Evolutionary conservation across 2,113 vertebrate genomes (phyloP).

Genomic region (Rhombomys opimus): DNA sequence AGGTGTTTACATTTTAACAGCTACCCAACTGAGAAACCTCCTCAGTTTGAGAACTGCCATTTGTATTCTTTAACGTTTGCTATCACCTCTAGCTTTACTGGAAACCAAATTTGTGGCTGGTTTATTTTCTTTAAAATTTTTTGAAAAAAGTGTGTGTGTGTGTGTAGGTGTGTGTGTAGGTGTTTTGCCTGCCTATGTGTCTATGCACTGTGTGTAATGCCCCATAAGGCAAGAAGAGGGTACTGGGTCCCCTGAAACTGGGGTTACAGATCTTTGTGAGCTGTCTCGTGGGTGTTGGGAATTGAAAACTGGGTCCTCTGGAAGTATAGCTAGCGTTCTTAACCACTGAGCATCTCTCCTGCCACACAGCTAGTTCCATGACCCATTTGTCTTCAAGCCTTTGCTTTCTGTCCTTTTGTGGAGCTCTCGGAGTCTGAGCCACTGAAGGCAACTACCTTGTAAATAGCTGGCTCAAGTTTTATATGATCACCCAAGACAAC

Average conservation of each 20-base stretch:
- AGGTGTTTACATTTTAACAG: neutral
- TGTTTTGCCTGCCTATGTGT: neutral
- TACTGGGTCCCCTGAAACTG: neutral
- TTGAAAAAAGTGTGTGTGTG: neutral
- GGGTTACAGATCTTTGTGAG: neutral
- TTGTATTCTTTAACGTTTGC: constrained; percentile 31
- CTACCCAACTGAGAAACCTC: neutral
- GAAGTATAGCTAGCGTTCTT: neutral
- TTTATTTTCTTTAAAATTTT: constrained; percentile 2
- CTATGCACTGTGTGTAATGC: neutral
- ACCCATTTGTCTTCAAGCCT: neutral
- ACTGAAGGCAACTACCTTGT: constrained; percentile 35
- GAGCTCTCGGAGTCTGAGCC: neutral
- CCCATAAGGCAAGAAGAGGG: neutral
- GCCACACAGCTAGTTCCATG: neutral
- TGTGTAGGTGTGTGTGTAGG: neutral
- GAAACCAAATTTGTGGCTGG: constrained; percentile 5
- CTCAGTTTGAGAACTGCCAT: neutral
- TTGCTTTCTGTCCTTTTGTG: neutral
- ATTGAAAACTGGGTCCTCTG: neutral
- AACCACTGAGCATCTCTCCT: neutral
- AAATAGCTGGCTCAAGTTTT: constrained; percentile 28
- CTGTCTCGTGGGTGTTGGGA: neutral
- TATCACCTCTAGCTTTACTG: neutral
- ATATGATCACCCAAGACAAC: neutral